Evolutionary conservation across 1,140 invertebrate species (phyloP).

Genomic region (Arion vulgaris): DNA sequence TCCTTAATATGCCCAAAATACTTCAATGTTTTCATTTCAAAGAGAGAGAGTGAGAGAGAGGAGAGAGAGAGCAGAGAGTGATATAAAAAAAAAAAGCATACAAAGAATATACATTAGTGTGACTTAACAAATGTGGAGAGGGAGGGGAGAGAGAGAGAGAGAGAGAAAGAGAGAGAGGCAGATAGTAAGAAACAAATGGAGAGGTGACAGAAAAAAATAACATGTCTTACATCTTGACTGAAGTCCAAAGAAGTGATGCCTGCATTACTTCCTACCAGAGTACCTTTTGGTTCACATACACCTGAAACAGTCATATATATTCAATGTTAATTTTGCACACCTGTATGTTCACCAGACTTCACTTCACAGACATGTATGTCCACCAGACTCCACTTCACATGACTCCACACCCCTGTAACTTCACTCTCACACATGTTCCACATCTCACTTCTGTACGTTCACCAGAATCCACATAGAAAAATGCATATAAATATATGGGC

Average conservation of each 20-base stretch:
- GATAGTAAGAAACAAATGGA: not conserved
- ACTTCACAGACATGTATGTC: too few relatives aligned
- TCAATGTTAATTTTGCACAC: too few relatives aligned
- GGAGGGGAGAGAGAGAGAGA: not conserved
- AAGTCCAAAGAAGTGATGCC: constrained; percentile 96
- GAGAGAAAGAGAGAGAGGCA: not conserved
- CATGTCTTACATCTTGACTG: constrained; percentile 80
- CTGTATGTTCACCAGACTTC: too few relatives aligned
- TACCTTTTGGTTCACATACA: constrained; percentile 81
- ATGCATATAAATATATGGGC: too few relatives aligned
- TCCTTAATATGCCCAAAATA: too few relatives aligned
- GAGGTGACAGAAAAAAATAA: not conserved
- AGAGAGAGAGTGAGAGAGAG: not conserved
- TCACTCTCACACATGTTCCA: too few relatives aligned
- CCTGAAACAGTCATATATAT: too few relatives aligned
- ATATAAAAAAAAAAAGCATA: not conserved
- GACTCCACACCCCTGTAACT: too few relatives aligned
- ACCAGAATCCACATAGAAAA: too few relatives aligned
- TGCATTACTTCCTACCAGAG: constrained; percentile 90
- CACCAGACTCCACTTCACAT: too few relatives aligned
- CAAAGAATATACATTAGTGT: not conserved
- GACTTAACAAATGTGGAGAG: not conserved
- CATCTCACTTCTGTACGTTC: too few relatives aligned
- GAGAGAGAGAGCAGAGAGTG: not conserved
- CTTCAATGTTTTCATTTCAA: too few relatives aligned